Evolutionary conservation across 1,140 invertebrate genomes (phyloP).

Genomic region (Gryllus bimaculatus): DNA sequence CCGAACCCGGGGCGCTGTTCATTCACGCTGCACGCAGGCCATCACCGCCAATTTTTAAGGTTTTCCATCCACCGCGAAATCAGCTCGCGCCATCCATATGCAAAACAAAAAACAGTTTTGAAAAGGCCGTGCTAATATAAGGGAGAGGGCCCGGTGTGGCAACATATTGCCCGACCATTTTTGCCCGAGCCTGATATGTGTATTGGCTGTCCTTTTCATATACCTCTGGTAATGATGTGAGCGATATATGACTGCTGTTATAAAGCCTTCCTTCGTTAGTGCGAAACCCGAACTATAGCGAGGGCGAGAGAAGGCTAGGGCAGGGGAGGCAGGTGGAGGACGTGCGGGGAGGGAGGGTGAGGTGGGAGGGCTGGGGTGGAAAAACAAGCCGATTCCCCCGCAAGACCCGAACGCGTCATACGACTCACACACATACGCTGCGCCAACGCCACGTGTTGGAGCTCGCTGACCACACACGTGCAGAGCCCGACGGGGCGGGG

Average conservation of each 20-base stretch:
- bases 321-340: background rate
- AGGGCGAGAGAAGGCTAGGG: background rate
- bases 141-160: background rate
- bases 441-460: too few relatives aligned
- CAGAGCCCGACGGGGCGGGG: background rate
- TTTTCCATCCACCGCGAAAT: background rate
- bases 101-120: background rate
- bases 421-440: too few relatives aligned
- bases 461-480: background rate
- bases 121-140: background rate
- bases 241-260: conserved; percentile 3
- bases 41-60: background rate
- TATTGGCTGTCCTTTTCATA: background rate
- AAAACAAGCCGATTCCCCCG: background rate
- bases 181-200: background rate
- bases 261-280: background rate
- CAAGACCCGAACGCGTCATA: background rate
- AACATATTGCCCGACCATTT: conserved; percentile 3
- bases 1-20: background rate
- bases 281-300: background rate
- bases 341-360: too few relatives aligned
- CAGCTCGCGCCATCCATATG: background rate
- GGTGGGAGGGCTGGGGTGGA: background rate
- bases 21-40: background rate
- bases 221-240: conserved; percentile 4